A percentile compares a stretch with the other conserved stretches of the same genome.
Conservation (phyloP, 2,113 vertebrate species). For the Anseranas semipalmata region DNA sequence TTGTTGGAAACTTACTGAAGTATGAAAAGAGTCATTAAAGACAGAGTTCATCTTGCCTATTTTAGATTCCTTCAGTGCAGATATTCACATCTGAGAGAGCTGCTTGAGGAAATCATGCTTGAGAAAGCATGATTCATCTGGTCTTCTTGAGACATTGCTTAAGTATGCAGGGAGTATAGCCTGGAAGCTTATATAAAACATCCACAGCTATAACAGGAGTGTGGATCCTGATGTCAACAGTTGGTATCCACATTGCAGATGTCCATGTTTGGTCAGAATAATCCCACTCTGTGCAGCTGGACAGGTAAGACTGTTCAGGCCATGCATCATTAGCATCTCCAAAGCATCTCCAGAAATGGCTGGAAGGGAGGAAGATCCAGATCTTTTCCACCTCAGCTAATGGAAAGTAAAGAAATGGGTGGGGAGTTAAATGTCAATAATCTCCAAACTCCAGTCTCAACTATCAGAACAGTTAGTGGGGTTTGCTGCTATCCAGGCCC, state of each 20-base stretch:
- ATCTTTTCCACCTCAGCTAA: not conserved
- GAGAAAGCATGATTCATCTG: not conserved
- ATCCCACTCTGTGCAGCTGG: not conserved
- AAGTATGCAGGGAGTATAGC: fast-evolving
- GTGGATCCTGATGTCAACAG: not conserved
- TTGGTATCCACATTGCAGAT: not conserved
- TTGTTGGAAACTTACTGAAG: not conserved
- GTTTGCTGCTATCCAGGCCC: not conserved
- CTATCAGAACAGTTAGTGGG: not conserved
- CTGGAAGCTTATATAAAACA: not conserved
- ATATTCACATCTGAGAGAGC: not conserved
- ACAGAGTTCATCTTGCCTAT: not conserved
- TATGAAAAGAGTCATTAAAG: not conserved
- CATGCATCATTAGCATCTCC: fast-evolving
- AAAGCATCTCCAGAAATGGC: not conserved
- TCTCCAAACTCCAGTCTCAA: not conserved
- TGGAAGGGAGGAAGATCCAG: not conserved
- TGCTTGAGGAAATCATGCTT: not conserved
- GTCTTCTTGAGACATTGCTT: not conserved
- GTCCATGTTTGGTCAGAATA: not conserved
- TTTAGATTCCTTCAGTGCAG: not conserved
- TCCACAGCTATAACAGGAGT: not conserved
- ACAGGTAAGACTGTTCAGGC: not conserved
- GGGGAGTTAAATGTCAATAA: not conserved
- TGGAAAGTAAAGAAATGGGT: not conserved